Percentiles rank a stretch among this genome's conserved stretches.
These are phyloP conservation scores for Ctenoplectra terminalis DNA, from an alignment of 1,140 invertebrate genomes.

Conservation along the genomic window DNA sequence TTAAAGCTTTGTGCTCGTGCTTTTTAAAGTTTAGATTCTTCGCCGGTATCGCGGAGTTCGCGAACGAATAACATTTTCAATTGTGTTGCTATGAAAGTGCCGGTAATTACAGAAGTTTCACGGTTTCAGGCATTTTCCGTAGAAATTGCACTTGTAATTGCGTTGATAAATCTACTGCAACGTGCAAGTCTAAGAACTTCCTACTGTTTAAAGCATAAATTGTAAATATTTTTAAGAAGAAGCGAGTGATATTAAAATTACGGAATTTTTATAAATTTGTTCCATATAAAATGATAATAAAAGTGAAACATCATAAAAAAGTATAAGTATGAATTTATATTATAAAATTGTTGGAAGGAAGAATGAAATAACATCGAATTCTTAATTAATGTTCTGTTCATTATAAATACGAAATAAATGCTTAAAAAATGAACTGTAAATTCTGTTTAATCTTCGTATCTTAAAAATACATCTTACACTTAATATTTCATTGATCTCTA, in stretches of 20 bases:
- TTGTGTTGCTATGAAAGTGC: not conserved
- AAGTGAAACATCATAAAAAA: not conserved
- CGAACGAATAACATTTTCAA: slow-evolving; percentile 1
- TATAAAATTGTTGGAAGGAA: not conserved
- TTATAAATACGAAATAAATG: too few species aligned
- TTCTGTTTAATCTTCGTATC: too few species aligned
- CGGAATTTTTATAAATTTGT: not conserved
- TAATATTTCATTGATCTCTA: too few species aligned
- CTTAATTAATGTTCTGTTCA: too few species aligned
- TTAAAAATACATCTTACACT: too few species aligned
- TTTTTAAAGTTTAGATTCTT: slow-evolving; percentile 1
- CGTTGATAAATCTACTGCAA: not conserved
- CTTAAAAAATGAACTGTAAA: too few species aligned
- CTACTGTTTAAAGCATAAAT: not conserved
- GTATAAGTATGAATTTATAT: too few species aligned
- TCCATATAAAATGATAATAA: not conserved
- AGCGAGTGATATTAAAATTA: not conserved
- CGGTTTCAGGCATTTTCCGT: not conserved
- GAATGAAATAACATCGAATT: too few species aligned
- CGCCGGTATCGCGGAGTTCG: not conserved
- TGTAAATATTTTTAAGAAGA: not conserved
- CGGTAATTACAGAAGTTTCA: slow-evolving; percentile 1
- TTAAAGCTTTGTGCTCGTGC: not conserved
- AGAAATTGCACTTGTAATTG: not conserved
- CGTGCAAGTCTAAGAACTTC: not conserved